phyloP scores from a whole-genome alignment of 2,113 vertebrate genomes.

The Megatriorchis doriae region DNA sequence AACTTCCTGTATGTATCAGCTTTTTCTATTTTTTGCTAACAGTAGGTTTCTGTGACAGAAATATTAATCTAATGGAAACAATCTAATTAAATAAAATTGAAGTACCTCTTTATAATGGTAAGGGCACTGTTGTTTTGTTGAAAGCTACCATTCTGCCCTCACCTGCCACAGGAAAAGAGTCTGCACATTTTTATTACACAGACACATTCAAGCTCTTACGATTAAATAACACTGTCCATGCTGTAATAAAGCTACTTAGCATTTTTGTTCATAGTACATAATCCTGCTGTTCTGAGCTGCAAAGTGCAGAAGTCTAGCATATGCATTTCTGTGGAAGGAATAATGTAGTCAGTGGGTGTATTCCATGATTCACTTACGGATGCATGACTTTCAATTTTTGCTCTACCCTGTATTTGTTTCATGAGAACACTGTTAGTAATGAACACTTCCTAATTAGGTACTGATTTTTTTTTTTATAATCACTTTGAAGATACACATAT shows the following conservation, averaged over 20 bases:
- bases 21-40: not conserved
- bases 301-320: not conserved
- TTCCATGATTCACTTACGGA: not conserved
- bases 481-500: not conserved
- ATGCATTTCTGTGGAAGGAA: not conserved
- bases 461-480: not conserved
- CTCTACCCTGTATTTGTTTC: not conserved
- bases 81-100: not conserved
- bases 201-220: not conserved
- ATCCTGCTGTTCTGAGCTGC: not conserved
- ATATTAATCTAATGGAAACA: not conserved
- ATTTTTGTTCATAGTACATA: not conserved
- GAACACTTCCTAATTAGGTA: not conserved
- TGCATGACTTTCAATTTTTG: conserved; percentile 4
- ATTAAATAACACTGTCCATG: not conserved
- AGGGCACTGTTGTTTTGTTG: not conserved
- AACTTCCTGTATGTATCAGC: not conserved
- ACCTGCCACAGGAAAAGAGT: not conserved
- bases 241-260: not conserved
- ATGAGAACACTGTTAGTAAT: not conserved
- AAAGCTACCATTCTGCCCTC: not conserved
- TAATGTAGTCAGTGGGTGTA: conserved; percentile 12
- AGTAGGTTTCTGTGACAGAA: not conserved
- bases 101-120: not conserved
- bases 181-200: not conserved